A percentile compares a stretch with the other conserved stretches of the same genome.
phyloP scores from a whole-genome alignment of 2,113 vertebrate species.

The Hyperoodon ampullatus region DNA sequence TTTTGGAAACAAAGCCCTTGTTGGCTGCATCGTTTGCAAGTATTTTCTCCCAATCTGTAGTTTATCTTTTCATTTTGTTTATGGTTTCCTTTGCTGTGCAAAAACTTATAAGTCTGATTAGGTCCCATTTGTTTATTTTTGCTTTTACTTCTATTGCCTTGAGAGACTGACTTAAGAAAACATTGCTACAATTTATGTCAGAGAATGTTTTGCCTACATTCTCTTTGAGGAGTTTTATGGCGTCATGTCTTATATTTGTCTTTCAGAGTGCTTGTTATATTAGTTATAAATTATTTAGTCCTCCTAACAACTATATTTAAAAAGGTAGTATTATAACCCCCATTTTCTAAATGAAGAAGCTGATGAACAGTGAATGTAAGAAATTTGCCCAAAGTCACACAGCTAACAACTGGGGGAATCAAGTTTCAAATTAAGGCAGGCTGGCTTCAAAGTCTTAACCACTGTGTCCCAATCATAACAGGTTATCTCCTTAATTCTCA shows the following conservation, averaged over 20 bases:
- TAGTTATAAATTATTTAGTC: not conserved
- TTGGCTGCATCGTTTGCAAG: not conserved
- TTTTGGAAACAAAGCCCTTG: not conserved
- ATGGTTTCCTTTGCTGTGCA: not conserved
- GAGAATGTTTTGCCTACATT: too few species aligned
- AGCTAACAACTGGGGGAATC: not conserved
- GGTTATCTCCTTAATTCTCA: not conserved
- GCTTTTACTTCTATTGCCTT: too few species aligned
- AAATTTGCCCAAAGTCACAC: not conserved
- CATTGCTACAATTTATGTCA: too few species aligned
- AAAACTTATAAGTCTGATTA: not conserved
- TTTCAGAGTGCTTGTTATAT: not conserved
- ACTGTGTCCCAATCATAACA: not conserved
- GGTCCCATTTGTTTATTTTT: not conserved
- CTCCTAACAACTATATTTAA: not conserved
- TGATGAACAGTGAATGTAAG: not conserved
- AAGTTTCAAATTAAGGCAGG: not conserved
- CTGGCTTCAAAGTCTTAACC: not conserved
- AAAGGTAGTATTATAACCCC: not conserved
- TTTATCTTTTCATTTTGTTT: not conserved
- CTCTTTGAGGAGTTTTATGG: too few species aligned
- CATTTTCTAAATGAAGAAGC: not conserved
- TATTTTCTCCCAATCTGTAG: not conserved
- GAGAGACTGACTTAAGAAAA: too few species aligned
- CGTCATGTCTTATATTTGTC: too few species aligned